Conservation (phyloP, 2,797 vertebrate genomes). For the Staurois parvus region DNA sequence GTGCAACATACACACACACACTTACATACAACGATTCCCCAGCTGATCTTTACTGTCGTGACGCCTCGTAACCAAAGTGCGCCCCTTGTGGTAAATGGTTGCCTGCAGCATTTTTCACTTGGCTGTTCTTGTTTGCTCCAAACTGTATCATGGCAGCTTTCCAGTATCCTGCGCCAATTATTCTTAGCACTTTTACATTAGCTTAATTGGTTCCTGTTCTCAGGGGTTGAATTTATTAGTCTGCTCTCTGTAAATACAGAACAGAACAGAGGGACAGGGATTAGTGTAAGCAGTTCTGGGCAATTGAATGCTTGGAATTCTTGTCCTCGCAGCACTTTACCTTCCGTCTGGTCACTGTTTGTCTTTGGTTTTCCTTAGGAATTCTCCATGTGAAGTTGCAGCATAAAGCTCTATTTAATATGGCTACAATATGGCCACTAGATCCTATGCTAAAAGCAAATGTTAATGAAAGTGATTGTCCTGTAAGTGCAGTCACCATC, state of each 20-base stretch:
- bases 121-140: constrained; percentile 40
- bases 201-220: constrained; percentile 66
- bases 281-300: constrained; percentile 61
- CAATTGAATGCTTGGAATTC: constrained; percentile 42
- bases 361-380: background rate
- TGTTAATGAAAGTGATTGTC: too few relatives aligned
- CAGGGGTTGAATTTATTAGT: constrained; percentile 64
- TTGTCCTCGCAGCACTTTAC: constrained; percentile 34
- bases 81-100: constrained; percentile 34
- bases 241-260: constrained; percentile 63
- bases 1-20: constrained; percentile 1
- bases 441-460: too few relatives aligned
- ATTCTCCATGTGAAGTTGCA: background rate
- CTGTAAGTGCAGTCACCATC: too few relatives aligned
- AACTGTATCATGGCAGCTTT: constrained; percentile 50
- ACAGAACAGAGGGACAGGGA: constrained; percentile 52
- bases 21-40: background rate
- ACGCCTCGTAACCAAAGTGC: background rate
- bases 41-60: background rate
- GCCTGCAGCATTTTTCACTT: background rate
- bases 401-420: background rate
- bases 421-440: background rate
- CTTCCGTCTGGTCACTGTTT: constrained; percentile 14
- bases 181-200: constrained; percentile 61
- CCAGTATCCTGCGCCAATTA: constrained; percentile 58